Evolutionary conservation across 1,140 invertebrate genomes (phyloP), one percentile per base, ranked within the genome.

Genomic region (Daktulosphaira vitifoliae): DNA sequence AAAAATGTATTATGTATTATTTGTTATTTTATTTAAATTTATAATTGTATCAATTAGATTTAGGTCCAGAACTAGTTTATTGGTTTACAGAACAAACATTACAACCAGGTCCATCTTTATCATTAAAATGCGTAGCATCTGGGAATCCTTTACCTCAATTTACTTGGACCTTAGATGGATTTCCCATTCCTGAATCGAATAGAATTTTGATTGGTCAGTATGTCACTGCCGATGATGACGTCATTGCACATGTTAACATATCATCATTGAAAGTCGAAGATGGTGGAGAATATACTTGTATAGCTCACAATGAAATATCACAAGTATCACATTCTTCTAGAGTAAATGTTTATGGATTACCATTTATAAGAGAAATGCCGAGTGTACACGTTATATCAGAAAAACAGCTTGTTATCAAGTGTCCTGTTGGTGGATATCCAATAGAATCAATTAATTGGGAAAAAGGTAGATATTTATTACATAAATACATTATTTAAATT

Each of bases 211-310:
- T 92, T 39, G 90, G 90, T 18, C 90, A 93, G 72, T 89, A 88
- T 74, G 83, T 87, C 50, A 89, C 86, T 8, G 80, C 84, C 8
- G 83, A 88, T 71, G 88, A 88, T 44, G 88, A 91, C 75, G 87
- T 91, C 66, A 86, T 90, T 73, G 89, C 87, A 73, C 91, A 93
- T 78, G 88, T 96, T 68, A 96, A 96, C 78, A 90, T 96, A 70
- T 89, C 88, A 68, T 83, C 86, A 66, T 84, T 92, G 33, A 84
- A 86, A 67, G 87, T 91, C 49, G 87, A 92, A 79, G 91, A 95
- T 76, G 92, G 92, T 50, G 93, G 92, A 11, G 86, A 92, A 73
- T 96, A 94, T 74, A 82, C 84, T 20, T 96, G 93, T 74, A 82
- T 82, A 9, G 92, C 92, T 0, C 83, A 82, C 65, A 96, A 95